These are phyloP conservation scores for Gryon sp. DNA, from an alignment of 1,140 invertebrate species.

Conservation along the genomic window DNA sequence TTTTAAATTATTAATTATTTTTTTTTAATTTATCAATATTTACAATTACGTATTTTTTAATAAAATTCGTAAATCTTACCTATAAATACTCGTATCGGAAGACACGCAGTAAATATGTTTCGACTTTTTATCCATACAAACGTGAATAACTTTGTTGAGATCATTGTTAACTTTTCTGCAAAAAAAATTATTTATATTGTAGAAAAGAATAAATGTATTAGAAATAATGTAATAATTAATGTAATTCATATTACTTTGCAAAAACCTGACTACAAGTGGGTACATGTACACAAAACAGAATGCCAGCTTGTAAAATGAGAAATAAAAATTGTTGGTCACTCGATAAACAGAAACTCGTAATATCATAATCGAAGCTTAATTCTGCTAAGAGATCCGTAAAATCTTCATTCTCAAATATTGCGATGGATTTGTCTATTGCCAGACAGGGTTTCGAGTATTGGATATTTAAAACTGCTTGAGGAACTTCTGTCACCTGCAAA, in stretches of 20 bases:
- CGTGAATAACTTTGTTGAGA: slow-evolving; percentile 21
- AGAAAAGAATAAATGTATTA: slow-evolving; percentile 9
- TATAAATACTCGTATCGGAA: slow-evolving; percentile 53
- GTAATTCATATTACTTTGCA: slow-evolving; percentile 51
- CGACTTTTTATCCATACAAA: slow-evolving; percentile 25
- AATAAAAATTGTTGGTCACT: slow-evolving; percentile 65
- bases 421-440: slow-evolving; percentile 71
- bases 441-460: slow-evolving; percentile 69
- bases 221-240: not conserved
- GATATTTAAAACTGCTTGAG: slow-evolving; percentile 64
- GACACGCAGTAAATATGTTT: slow-evolving; percentile 17
- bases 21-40: no score
- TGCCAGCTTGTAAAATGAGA: slow-evolving; percentile 56
- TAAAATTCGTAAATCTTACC: slow-evolving; percentile 30
- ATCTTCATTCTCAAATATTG: slow-evolving; percentile 71
- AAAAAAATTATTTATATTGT: slow-evolving; percentile 7
- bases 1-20: no score
- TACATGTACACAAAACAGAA: slow-evolving; percentile 69
- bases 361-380: slow-evolving; percentile 64
- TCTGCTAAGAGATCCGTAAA: slow-evolving; percentile 65
- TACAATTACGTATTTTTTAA: not conserved
- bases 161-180: slow-evolving; percentile 14
- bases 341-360: slow-evolving; percentile 68
- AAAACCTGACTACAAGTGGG: slow-evolving; percentile 62
- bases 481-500: slow-evolving; percentile 61